phyloP scores from a whole-genome alignment of 2,113 vertebrate species.

The Chaetorhynchus papuensis region DNA sequence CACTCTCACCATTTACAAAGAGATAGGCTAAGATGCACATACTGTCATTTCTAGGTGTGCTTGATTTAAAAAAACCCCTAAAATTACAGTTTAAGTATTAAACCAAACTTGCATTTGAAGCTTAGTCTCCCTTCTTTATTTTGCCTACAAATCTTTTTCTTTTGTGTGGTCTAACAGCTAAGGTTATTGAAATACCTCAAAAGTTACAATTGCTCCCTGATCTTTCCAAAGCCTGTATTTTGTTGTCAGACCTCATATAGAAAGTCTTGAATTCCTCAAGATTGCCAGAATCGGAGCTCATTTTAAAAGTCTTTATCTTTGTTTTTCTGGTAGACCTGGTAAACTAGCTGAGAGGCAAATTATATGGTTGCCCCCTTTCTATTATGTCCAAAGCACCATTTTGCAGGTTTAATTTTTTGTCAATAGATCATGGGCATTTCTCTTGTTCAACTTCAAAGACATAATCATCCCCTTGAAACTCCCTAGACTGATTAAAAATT shows the following conservation, averaged over 20 bases:
- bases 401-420: background rate
- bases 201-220: background rate
- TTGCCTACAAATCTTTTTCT: background rate
- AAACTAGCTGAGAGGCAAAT: background rate
- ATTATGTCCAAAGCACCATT: background rate
- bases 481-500: background rate
- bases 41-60: background rate
- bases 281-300: background rate
- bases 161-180: background rate
- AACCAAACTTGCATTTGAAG: background rate
- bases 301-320: background rate
- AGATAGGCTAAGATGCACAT: background rate
- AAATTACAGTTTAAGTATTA: background rate
- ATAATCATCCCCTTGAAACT: background rate
- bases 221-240: background rate
- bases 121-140: background rate
- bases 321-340: background rate
- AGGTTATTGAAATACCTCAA: background rate
- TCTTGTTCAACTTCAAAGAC: background rate
- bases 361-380: background rate
- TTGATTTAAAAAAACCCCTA: background rate
- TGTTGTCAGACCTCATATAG: background rate
- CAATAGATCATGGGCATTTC: background rate
- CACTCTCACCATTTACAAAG: background rate
- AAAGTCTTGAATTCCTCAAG: background rate